Evolutionary conservation across 2,888 invertebrate species (phyloP).

Genomic region (Caenorhabditis virilis): DNA sequence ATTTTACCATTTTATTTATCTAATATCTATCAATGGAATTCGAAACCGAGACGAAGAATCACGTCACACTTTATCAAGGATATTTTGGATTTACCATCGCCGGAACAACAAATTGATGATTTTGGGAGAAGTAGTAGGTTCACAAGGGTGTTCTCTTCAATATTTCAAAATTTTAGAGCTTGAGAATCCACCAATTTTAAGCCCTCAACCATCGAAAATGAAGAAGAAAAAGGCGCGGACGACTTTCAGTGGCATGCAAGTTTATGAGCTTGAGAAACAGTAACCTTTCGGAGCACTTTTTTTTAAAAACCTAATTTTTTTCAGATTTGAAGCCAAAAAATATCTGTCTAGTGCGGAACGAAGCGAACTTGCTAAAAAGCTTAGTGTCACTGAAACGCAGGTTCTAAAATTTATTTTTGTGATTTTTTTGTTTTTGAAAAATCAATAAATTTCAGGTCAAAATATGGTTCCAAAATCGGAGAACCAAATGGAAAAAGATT

Average conservation of each 20-base stretch:
- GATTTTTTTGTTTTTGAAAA: slow-evolving; percentile 3
- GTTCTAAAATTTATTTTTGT: slow-evolving; percentile 72
- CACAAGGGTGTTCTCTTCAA: background rate
- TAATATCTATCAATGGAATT: background rate
- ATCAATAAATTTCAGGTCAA: too few species aligned
- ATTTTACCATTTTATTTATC: slow-evolving; percentile 8
- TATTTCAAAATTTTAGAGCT: background rate
- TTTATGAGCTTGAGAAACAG: slow-evolving; percentile 85
- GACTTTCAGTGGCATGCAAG: slow-evolving; percentile 84
- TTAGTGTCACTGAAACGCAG: slow-evolving; percentile 95
- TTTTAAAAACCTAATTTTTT: background rate
- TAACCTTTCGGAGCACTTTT: background rate
- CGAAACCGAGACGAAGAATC: background rate
- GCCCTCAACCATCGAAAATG: background rate
- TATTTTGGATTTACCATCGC: slow-evolving; percentile 77
- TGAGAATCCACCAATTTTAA: background rate
- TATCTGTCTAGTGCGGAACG: slow-evolving; percentile 91
- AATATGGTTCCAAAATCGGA: slow-evolving; percentile 94
- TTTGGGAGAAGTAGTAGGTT: slow-evolving; percentile 32
- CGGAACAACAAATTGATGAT: slow-evolving; percentile 25
- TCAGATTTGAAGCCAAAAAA: slow-evolving; percentile 85
- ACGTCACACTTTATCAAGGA: slow-evolving; percentile 80
- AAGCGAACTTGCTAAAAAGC: slow-evolving; percentile 88
- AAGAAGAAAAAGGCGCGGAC: slow-evolving; percentile 81
- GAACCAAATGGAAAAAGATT: slow-evolving; percentile 99